phyloP scores from a whole-genome alignment of 2,888 invertebrate species.

The Latrodectus hesperus region DNA sequence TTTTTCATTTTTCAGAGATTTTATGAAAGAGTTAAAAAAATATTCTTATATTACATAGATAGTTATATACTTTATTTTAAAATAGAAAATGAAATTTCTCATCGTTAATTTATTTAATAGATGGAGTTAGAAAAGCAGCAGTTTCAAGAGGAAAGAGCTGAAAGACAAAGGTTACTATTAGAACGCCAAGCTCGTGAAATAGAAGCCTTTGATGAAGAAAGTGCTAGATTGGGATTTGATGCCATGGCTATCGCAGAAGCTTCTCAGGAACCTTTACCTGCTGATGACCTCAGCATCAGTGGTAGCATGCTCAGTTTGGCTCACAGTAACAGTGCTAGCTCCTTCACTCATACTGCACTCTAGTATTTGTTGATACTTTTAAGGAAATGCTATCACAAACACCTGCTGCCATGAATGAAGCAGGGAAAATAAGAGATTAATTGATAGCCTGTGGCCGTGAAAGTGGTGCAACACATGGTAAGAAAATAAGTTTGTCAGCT shows the following conservation, averaged over 20 bases:
- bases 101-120: constrained; percentile 76
- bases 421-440: constrained; percentile 13
- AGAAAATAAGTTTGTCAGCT: constrained; percentile 32
- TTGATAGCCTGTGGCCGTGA: constrained; percentile 19
- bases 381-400: constrained; percentile 37
- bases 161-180: constrained; percentile 89
- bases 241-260: constrained; percentile 93
- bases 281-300: constrained; percentile 89
- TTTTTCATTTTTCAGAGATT: too few species aligned
- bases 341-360: constrained; percentile 73
- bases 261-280: constrained; percentile 90
- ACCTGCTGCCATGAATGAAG: constrained; percentile 29
- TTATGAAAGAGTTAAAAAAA: too few species aligned
- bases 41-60: too few species aligned
- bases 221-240: constrained; percentile 91
- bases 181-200: constrained; percentile 92
- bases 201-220: constrained; percentile 95
- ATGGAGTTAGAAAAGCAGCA: constrained; percentile 95
- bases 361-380: constrained; percentile 60
- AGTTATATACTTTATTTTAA: too few species aligned
- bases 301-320: constrained; percentile 95
- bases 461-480: constrained; percentile 62
- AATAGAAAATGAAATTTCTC: too few species aligned
- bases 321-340: constrained; percentile 90
- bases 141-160: constrained; percentile 92